Percentiles rank a stretch among this genome's conserved stretches.
phyloP scores from a whole-genome alignment of 2,888 invertebrate genomes.

The Andrena trimmerana region DNA sequence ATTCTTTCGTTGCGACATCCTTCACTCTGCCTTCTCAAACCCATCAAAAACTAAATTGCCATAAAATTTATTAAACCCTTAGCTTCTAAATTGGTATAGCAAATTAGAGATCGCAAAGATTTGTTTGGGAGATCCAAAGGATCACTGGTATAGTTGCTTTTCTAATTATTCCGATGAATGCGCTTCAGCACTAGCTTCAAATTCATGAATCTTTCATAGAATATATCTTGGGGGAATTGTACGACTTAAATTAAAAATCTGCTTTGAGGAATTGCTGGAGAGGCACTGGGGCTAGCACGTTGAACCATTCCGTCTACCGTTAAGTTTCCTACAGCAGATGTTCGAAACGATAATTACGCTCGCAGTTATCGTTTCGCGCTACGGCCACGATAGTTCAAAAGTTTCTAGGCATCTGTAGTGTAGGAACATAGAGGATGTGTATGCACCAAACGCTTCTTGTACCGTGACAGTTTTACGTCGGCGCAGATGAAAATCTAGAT shows the following conservation, averaged over 20 bases:
- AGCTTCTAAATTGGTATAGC: too few species aligned
- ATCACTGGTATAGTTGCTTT: background rate
- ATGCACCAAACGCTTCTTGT: constrained; percentile 17
- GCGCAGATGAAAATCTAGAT: background rate
- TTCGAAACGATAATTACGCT: constrained; percentile 40
- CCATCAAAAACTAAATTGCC: too few species aligned
- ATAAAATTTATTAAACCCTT: too few species aligned
- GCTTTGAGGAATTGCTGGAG: background rate
- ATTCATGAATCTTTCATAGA: background rate
- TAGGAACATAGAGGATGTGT: constrained; percentile 18
- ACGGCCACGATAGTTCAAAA: constrained; percentile 12
- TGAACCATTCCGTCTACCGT: constrained; percentile 35
- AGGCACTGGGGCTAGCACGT: constrained; percentile 6
- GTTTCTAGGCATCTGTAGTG: constrained; percentile 18
- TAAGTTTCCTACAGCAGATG: constrained; percentile 42
- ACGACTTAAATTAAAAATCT: background rate
- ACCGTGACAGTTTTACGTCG: constrained; percentile 23
- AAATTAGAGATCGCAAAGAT: background rate
- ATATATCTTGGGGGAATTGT: background rate
- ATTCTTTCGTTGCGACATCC: too few species aligned
- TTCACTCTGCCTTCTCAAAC: too few species aligned
- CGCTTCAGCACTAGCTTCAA: background rate
- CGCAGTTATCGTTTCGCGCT: constrained; percentile 32
- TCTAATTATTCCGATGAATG: background rate
- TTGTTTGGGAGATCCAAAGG: background rate